These are phyloP conservation scores for Mya arenaria DNA, from an alignment of 1,140 invertebrate genomes.

Conservation along the genomic window DNA sequence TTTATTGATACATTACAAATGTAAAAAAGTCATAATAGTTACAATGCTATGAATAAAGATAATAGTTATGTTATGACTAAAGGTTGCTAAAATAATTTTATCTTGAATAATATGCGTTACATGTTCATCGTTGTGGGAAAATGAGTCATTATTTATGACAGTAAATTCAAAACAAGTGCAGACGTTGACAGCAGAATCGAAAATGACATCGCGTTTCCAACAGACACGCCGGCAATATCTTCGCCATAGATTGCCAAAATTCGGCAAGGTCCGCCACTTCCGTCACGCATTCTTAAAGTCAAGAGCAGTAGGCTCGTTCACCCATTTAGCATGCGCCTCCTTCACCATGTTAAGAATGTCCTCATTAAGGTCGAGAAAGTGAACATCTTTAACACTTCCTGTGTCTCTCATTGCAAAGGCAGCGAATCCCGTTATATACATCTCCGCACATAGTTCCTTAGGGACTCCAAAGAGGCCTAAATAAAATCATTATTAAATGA, in stretches of 20 bases:
- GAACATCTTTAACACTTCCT: conserved; percentile 41
- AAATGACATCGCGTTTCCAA: too few species aligned
- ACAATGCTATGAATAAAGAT: too few species aligned
- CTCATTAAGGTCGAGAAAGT: conserved; percentile 60
- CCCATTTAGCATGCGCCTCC: conserved; percentile 13
- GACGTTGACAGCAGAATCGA: too few species aligned
- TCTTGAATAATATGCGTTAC: too few species aligned
- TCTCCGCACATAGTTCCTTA: conserved; percentile 41
- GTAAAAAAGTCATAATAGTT: too few species aligned
- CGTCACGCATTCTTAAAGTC: conserved; percentile 26
- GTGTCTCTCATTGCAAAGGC: background rate
- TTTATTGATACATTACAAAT: too few species aligned
- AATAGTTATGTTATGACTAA: too few species aligned
- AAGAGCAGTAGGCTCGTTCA: background rate
- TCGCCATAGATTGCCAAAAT: conserved; percentile 31
- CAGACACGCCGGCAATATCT: background rate
- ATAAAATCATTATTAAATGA: background rate
- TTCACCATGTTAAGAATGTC: conserved; percentile 52
- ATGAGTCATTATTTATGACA: too few species aligned
- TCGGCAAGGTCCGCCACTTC: conserved; percentile 36
- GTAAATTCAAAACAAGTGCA: too few species aligned
- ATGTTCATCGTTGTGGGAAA: too few species aligned
- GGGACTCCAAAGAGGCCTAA: conserved; percentile 40
- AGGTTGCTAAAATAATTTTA: too few species aligned
- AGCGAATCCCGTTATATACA: conserved; percentile 44